phyloP scores from a whole-genome alignment of 2,113 vertebrate genomes.

The Peromyscus leucopus region DNA sequence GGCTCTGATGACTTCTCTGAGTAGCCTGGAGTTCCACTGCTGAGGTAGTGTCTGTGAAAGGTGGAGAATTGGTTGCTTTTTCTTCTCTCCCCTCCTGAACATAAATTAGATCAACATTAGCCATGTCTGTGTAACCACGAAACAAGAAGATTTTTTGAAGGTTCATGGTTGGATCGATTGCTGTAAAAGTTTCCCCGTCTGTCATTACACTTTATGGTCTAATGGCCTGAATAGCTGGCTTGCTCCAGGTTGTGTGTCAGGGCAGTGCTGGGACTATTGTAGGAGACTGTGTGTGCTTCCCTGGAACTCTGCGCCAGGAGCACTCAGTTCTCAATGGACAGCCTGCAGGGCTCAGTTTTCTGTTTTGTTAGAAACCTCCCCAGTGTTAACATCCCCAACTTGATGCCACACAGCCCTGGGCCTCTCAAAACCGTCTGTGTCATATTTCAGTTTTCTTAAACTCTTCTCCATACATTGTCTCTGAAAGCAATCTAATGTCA shows the following conservation, averaged over 20 bases:
- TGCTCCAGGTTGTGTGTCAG: background rate
- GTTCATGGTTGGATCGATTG: slow-evolving; percentile 60
- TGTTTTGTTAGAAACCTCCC: slow-evolving; percentile 49
- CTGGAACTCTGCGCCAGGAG: background rate
- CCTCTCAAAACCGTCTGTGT: slow-evolving; percentile 29
- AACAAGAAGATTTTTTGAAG: slow-evolving; percentile 52
- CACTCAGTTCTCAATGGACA: background rate
- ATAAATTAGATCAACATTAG: slow-evolving; percentile 67
- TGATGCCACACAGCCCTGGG: background rate
- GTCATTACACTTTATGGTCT: slow-evolving; percentile 67
- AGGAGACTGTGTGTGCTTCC: background rate
- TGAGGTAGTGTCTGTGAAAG: slow-evolving; percentile 43
- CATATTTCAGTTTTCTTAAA: background rate
- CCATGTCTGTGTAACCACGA: slow-evolving; percentile 1
- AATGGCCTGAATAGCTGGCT: slow-evolving; percentile 31
- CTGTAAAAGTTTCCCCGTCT: slow-evolving; percentile 55
- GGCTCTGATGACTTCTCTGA: slow-evolving; percentile 46
- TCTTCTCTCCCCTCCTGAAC: slow-evolving; percentile 47
- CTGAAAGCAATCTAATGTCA: slow-evolving; percentile 5
- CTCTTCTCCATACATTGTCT: background rate
- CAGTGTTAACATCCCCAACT: background rate
- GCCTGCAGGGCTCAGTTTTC: background rate
- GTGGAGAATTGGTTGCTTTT: slow-evolving; percentile 23
- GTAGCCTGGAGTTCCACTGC: slow-evolving; percentile 17
- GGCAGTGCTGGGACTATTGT: background rate